Evolutionary conservation across 2,113 vertebrate genomes (phyloP), one percentile per base, ranked within the genome.

Genomic region (Notothenia coriiceps): DNA sequence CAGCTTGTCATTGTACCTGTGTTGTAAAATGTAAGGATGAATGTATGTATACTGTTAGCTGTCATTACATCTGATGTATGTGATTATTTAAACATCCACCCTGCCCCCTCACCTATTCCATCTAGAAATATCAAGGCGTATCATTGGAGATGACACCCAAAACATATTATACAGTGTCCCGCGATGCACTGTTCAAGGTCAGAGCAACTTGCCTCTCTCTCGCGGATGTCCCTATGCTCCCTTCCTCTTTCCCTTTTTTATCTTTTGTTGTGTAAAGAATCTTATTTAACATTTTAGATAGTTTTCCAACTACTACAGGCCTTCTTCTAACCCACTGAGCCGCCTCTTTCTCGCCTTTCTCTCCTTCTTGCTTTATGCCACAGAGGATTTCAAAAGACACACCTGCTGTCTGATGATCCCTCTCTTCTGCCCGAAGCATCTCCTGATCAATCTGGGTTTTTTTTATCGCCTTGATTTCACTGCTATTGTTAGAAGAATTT

Each of bases 81-180:
- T 93, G 87, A 89, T 89, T 89, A 89, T 91, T 88, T 85, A 93
- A 94, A 93, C 91, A 93, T 88, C 90, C 92, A 88, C 79, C 92
- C 88, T 89, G 66, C 92, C 89, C 90, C 91, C 88, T 89, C 87
- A 91, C 90, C 89, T 95, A 94, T 95, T 94, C 82, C 93, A 94
- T 95, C 93, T 94, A 95, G 95, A 95, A 94, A 91, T 95, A 94
- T 95, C 94, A 95, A 94, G 94, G 92, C 91, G 94, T 95, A 82
- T 95, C 94, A 94, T 95, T 95, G 95, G 95, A 95, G 95, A 95
- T 95, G 94, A 93, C 94, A 90, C 93, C 94, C 92, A 95, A 95
- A 95, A 93, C 95, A 91, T 95, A 94, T 95, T 95, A 95, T 95
- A 95, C 94, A 93, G 93, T 95, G 93, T 94, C 94, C 92, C 94